Evolutionary conservation across 2,888 invertebrate species (phyloP), one percentile per base, ranked within the genome.

Genomic region (Lithodes maja): DNA sequence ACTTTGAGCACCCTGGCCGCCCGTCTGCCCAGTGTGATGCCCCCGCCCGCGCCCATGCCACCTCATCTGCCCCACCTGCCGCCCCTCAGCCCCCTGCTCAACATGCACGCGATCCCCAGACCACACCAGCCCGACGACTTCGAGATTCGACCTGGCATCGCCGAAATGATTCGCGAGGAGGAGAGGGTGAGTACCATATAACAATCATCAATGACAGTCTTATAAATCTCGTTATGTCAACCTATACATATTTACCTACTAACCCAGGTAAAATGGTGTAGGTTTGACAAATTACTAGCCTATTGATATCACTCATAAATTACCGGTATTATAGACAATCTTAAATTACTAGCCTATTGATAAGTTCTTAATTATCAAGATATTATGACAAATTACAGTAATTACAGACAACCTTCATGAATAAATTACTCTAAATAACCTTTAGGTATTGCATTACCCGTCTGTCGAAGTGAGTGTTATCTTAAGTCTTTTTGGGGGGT

Each of bases 141-240:
- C 87, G 98, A 98, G 95, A 97, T 98, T 94, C 97, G 97, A 93
- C 98, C 98, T 85, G 98, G 97, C 94, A 98, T 98, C 95, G 97
- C 97, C 92, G 98, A 98, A 95, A 98, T 98, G 97, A 98, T 98
- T 94, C 96, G 98, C 94, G 98, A 98, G 95, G 98, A 98, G 95
- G 98, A 98, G 95, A 95, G 98, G 97, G 98, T 89, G 75, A 89
- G 89, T 89, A 68, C 54, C 75, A 53, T 33, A 33, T 33, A 33
- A 33, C 33, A 33, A 33, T 52, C n/a, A 54, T 52, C 74, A 68
- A n/a, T 50, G 7, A 15, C 17, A 55, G 80, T 80, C 61, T 33
- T 33, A 52, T 54, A 33, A 33, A 33, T 33, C 33, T 33, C 33
- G 33, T 33, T 33, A 33, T 33, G 33, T 33, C 33, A 33, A 33